These are phyloP conservation scores for Ennomos erosarius DNA, from an alignment of 2,888 invertebrate species.

Conservation along the genomic window DNA sequence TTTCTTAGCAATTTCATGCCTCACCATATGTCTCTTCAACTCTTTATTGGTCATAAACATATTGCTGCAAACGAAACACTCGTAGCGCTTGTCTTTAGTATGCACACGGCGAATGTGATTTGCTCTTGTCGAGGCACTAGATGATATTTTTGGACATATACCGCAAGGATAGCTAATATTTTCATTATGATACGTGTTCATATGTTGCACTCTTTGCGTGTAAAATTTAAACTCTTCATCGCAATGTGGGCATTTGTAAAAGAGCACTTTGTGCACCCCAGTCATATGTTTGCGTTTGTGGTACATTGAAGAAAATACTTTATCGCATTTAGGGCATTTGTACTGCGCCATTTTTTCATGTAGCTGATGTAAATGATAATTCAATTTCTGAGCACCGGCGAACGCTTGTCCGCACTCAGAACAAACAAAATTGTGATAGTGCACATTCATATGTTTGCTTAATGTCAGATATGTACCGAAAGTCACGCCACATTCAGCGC, in stretches of 20 bases:
- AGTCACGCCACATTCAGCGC: conserved; percentile 59
- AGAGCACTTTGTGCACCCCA: conserved; percentile 53
- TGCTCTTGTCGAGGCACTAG: conserved; percentile 65
- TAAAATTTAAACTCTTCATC: conserved; percentile 56
- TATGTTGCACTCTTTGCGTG: conserved; percentile 48
- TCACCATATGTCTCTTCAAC: conserved; percentile 46
- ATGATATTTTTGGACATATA: conserved; percentile 66
- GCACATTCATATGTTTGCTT: conserved; percentile 58
- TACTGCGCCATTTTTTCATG: not conserved
- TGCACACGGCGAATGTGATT: conserved; percentile 71
- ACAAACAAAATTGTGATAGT: conserved; percentile 11
- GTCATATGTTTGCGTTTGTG: conserved; percentile 58
- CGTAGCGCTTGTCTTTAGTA: conserved; percentile 41
- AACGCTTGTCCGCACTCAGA: conserved; percentile 56
- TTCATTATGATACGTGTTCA: conserved; percentile 29
- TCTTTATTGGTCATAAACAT: not conserved
- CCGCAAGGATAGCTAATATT: conserved; percentile 68
- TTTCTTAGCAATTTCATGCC: conserved; percentile 56
- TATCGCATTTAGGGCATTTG: conserved; percentile 49
- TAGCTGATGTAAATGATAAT: conserved; percentile 40
- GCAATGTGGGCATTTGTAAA: conserved; percentile 40
- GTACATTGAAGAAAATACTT: conserved; percentile 17
- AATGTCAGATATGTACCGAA: conserved; percentile 67
- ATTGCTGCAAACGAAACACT: conserved; percentile 13
- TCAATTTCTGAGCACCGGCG: conserved; percentile 6